Evolutionary conservation across 2,797 vertebrate species (phyloP).

Genomic region (Leptoclinus maculatus): DNA sequence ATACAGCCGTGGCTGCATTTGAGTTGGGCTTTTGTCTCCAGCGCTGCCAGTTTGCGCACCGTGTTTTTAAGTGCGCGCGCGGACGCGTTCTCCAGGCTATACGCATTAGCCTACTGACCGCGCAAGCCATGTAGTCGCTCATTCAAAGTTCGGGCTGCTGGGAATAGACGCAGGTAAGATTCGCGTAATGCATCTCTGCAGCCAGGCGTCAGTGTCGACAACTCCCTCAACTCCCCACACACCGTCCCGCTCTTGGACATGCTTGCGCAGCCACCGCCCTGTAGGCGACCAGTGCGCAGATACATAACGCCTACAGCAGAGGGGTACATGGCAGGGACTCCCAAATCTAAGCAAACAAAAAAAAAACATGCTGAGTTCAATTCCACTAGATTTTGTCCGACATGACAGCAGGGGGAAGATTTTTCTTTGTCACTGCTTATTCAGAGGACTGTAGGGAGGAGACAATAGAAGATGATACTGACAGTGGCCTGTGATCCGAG

Average conservation of each 20-base stretch:
- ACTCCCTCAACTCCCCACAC: slow-evolving; percentile 63
- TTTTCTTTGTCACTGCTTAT: not conserved
- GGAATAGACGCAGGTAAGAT: slow-evolving; percentile 28
- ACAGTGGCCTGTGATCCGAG: slow-evolving; percentile 2
- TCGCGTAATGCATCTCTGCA: slow-evolving; percentile 20
- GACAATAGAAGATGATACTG: not conserved
- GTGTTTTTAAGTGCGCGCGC: slow-evolving; percentile 12
- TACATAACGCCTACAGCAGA: slow-evolving; percentile 38
- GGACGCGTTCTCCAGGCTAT: slow-evolving; percentile 2
- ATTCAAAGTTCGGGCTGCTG: slow-evolving; percentile 50
- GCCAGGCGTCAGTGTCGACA: slow-evolving; percentile 43
- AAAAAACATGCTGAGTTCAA: not conserved
- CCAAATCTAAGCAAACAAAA: slow-evolving; percentile 30
- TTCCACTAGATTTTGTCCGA: slow-evolving; percentile 28
- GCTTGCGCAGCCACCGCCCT: slow-evolving; percentile 80
- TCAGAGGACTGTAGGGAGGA: slow-evolving; percentile 6
- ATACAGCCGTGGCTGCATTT: not conserved
- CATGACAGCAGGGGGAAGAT: not conserved
- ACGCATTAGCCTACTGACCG: slow-evolving; percentile 23
- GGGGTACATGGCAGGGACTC: slow-evolving; percentile 23
- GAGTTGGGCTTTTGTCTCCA: slow-evolving; percentile 36
- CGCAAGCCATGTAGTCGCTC: slow-evolving; percentile 14
- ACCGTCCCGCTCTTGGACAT: slow-evolving; percentile 74
- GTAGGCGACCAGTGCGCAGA: slow-evolving; percentile 66
- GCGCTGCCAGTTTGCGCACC: slow-evolving; percentile 41